Base-by-base conservation (phyloP, 2,888 invertebrate species). In the Pseudococcus viburni region DNA sequence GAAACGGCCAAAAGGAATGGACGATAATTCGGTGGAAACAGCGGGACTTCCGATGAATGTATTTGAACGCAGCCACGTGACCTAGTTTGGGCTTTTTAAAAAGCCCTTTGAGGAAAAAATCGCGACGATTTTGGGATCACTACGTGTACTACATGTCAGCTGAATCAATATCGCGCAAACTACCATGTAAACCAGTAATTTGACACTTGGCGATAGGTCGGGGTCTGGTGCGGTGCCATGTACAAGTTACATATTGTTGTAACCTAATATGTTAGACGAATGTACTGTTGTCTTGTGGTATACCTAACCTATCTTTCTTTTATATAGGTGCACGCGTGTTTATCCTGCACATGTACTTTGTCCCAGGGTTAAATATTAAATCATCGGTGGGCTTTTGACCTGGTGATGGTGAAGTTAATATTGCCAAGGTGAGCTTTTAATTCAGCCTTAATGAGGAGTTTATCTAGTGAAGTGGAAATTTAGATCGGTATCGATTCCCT, bases 151-250 rank as follows among this genome's bases (percentile, higher is more conserved):
- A 7, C 39, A 15, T 68, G 22, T 26, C 77, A 77, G 77, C 77
- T 77, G 77, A 77, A 77, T 42, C 77, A 77, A 77, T 77, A 77
- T 77, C 33, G 77, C 33, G 77, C 8, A 77, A 55, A 55, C 55
- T 55, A 55, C 55, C 42, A 77, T 77, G 77, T 77, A 77, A 77
- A 77, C 77, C 77, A 77, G 77, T 77, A 77, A 77, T 77, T 77
- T 77, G 77, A 77, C 77, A 77, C 77, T 77, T 19, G 26, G n/a
- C 6, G n/a, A 55, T n/a, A n/a, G 68, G 68, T 77, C 8, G 26
- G 26, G 1, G 26, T 2, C 26, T 33, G 26, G 33, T n/a, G 77
- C 77, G n/a, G 42, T 55, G 55, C n/a, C 55, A 1, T 6, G 55
- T 55, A 55, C 55, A 33, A 73, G 73, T 73, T 73, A 73, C 42